Percentiles rank a stretch among this genome's conserved stretches.
Evolutionary conservation across 2,113 vertebrate species (phyloP).

Genomic region (Bagarius yarrelli): DNA sequence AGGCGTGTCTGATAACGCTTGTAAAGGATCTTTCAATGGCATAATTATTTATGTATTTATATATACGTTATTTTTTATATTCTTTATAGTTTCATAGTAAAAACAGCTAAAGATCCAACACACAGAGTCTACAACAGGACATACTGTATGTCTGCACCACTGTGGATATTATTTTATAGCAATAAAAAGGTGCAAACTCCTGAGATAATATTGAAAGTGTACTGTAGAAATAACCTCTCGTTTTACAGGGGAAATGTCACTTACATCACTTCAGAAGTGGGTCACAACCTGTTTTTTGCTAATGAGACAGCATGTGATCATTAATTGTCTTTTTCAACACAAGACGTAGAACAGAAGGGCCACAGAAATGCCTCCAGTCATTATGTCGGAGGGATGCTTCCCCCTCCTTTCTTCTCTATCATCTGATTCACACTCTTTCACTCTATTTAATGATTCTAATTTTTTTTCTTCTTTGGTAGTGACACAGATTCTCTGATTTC

Average conservation of each 20-base stretch:
- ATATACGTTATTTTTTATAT: too few relatives aligned
- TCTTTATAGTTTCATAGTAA: too few relatives aligned
- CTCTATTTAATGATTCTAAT: slow-evolving; percentile 26
- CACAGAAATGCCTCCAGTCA: slow-evolving; percentile 25
- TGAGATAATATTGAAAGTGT: slow-evolving; percentile 13
- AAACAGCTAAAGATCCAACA: too few relatives aligned
- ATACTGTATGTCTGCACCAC: not conserved
- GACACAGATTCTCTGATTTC: slow-evolving; percentile 2
- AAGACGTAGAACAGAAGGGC: slow-evolving; percentile 26
- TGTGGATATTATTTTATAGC: not conserved
- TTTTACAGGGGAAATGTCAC: slow-evolving; percentile 17
- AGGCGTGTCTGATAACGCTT: not conserved
- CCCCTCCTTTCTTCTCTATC: not conserved
- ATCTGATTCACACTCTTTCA: slow-evolving; percentile 27
- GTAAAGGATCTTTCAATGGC: not conserved
- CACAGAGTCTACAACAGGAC: too few relatives aligned
- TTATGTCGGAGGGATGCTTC: slow-evolving; percentile 1
- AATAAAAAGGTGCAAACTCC: slow-evolving; percentile 20
- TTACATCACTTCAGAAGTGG: slow-evolving; percentile 41
- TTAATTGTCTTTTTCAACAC: slow-evolving; percentile 46
- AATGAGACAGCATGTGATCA: slow-evolving; percentile 45
- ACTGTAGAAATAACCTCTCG: slow-evolving; percentile 13
- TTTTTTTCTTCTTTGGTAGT: not conserved
- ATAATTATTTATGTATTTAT: not conserved
- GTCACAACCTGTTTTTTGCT: slow-evolving; percentile 40